These are phyloP conservation scores for Harpagus bidentatus DNA, from an alignment of 2,113 vertebrate species.

Conservation along the genomic window DNA sequence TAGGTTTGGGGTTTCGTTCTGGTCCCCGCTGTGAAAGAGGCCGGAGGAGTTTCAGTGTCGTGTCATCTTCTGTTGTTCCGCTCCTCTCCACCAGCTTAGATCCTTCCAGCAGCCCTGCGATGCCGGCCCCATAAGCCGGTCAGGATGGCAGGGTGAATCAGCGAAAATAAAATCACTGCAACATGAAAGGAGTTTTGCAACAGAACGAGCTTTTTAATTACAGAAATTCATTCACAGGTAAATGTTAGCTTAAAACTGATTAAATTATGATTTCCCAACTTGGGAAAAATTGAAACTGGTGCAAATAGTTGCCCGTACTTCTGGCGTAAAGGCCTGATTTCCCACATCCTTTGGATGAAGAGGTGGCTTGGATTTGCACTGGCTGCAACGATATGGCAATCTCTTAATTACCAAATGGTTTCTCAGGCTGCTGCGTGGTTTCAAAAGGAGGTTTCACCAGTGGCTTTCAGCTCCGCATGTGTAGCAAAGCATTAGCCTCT, in stretches of 20 bases:
- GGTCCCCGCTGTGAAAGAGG: neutral
- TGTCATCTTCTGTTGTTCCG: neutral
- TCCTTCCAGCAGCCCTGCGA: neutral
- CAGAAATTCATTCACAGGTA: neutral
- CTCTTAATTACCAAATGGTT: neutral
- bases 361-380: neutral
- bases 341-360: neutral
- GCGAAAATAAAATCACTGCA: neutral
- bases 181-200: neutral
- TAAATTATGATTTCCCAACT: neutral
- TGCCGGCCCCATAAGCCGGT: rapidly evolving
- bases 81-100: neutral
- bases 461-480: neutral
- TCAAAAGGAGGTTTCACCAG: neutral
- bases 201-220: neutral
- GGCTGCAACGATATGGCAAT: neutral
- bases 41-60: neutral
- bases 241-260: neutral
- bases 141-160: neutral
- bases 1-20: neutral
- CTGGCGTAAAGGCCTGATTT: neutral
- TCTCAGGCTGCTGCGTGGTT: neutral
- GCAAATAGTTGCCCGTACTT: neutral
- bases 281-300: neutral
- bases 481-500: neutral